phyloP scores from a whole-genome alignment of 2,888 invertebrate species.

The Beris chalybata region DNA sequence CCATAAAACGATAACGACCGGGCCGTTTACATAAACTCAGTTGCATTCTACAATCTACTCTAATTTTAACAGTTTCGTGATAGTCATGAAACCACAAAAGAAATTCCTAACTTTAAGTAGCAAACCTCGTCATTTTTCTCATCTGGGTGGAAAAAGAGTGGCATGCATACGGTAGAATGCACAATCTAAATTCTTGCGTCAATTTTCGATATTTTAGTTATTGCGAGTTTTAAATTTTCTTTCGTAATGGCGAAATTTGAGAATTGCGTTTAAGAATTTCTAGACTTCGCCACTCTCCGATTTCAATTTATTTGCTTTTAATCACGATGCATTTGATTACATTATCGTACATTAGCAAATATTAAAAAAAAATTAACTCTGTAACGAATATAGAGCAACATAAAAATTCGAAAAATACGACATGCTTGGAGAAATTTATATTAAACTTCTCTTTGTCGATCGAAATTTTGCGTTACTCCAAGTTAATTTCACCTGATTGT shows the following conservation, averaged over 20 bases:
- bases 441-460: constrained; percentile 51
- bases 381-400: constrained; percentile 3
- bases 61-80: not conserved
- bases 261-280: not conserved
- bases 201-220: constrained; percentile 15
- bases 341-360: constrained; percentile 21
- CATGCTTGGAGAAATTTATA: constrained; percentile 52
- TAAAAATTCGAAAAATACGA: not conserved
- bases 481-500: not conserved
- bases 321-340: constrained; percentile 27
- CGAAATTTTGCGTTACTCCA: constrained; percentile 13
- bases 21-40: constrained; percentile 40
- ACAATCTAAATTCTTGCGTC: not conserved
- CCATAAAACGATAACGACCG: constrained; percentile 55
- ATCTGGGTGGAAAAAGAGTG: too few species aligned
- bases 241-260: not conserved
- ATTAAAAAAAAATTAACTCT: not conserved
- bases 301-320: constrained; percentile 9
- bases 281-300: not conserved
- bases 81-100: not conserved
- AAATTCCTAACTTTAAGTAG: constrained; percentile 21
- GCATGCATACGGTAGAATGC: not conserved
- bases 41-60: not conserved
- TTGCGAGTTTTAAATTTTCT: not conserved
- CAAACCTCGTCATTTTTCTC: too few species aligned